A percentile compares a stretch with the other conserved stretches of the same genome.
Conservation (phyloP, 2,113 vertebrate species). For the Corythaixoides concolor region DNA sequence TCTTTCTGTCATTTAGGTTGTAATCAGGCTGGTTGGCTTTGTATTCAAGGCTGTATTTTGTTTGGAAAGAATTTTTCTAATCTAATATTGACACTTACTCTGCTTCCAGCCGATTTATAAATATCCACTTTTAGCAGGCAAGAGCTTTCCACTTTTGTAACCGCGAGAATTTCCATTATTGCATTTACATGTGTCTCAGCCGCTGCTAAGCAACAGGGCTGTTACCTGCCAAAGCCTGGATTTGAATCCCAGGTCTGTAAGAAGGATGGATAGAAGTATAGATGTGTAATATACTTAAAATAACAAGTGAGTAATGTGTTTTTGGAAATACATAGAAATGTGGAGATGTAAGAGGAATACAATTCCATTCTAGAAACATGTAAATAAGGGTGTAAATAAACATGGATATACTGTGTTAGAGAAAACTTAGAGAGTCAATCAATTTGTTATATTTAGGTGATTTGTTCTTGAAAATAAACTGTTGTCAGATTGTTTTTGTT, state of each 20-base stretch:
- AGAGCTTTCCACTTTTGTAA: conserved; percentile 54
- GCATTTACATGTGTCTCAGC: conserved; percentile 42
- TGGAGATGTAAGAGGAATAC: neutral
- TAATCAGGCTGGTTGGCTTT: neutral
- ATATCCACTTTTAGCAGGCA: neutral
- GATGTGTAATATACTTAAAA: conserved; percentile 7
- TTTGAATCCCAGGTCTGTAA: conserved; percentile 27
- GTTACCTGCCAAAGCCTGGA: conserved; percentile 34
- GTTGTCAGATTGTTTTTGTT: neutral
- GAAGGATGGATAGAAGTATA: conserved; percentile 3
- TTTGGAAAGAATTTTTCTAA: conserved; percentile 35
- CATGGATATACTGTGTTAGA: neutral
- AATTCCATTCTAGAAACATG: neutral
- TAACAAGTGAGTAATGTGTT: neutral
- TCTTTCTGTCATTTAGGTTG: neutral
- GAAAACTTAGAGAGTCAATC: neutral
- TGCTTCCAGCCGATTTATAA: conserved; percentile 1
- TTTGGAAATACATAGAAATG: neutral
- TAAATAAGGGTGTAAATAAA: neutral
- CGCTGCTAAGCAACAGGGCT: conserved; percentile 70
- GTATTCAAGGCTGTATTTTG: conserved; percentile 7
- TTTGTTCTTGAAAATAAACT: neutral
- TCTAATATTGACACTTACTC: conserved; percentile 34
- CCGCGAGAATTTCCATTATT: conserved; percentile 46
- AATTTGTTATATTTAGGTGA: neutral